phyloP scores from a whole-genome alignment of 1,140 invertebrate species.

The Melipona quadrifasciata region DNA sequence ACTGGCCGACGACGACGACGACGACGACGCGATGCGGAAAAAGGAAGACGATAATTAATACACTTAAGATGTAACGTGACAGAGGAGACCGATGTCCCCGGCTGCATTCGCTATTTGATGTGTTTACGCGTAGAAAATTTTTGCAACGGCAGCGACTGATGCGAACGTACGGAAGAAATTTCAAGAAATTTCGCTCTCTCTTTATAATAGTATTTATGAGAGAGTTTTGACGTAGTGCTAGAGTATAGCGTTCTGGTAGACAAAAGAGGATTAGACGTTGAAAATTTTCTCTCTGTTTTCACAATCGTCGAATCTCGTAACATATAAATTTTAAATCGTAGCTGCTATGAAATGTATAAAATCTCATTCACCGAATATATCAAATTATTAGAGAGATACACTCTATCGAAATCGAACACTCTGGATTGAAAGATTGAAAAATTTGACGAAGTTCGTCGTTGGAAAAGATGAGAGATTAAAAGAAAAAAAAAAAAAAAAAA shows the following conservation, averaged over 20 bases:
- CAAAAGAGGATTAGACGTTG: too few relatives aligned
- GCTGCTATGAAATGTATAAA: neutral
- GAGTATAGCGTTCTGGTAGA: too few relatives aligned
- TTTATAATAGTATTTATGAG: too few relatives aligned
- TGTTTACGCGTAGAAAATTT: neutral
- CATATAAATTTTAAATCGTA: too few relatives aligned
- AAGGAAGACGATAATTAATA: slow-evolving; percentile 43
- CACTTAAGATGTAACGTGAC: slow-evolving; percentile 28
- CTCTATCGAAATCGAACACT: neutral
- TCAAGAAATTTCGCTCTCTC: neutral
- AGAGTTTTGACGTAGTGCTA: too few relatives aligned
- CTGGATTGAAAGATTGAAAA: too few relatives aligned
- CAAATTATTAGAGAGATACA: neutral
- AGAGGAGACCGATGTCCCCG: neutral
- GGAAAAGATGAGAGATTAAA: too few relatives aligned
- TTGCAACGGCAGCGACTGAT: neutral
- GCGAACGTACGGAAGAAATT: neutral
- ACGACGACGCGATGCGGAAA: slow-evolving; percentile 22
- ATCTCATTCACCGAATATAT: neutral
- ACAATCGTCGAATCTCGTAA: too few relatives aligned
- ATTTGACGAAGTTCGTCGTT: too few relatives aligned
- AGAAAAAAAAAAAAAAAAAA: neutral
- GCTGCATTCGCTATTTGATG: neutral
- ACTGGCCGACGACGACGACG: neutral
- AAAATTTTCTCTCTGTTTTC: too few relatives aligned